These are phyloP conservation scores for Anguilla anguilla DNA, from an alignment of 2,797 vertebrate genomes.

Conservation along the genomic window DNA sequence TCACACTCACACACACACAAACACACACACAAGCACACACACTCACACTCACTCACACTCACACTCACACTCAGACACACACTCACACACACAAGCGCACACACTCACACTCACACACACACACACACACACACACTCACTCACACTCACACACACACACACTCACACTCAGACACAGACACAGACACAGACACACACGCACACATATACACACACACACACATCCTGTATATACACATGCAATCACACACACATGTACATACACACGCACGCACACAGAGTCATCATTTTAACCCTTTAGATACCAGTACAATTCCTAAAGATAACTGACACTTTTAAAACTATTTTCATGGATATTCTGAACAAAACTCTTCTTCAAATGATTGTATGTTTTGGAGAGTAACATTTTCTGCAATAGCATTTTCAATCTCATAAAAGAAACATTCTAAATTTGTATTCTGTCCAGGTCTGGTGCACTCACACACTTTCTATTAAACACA, in stretches of 20 bases:
- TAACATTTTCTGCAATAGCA: not conserved
- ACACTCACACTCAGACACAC: not conserved
- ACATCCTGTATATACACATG: no score
- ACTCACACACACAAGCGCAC: not conserved
- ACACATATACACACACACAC: constrained; percentile 9
- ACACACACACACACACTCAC: not conserved
- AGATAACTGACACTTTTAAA: no score
- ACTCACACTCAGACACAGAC: not conserved
- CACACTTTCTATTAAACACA: not conserved
- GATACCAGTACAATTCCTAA: no score
- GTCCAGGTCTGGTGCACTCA: constrained; percentile 6
- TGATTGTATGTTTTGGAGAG: not conserved
- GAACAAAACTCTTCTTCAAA: no score
- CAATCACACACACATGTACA: constrained; percentile 15
- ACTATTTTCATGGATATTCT: no score
- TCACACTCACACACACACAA: not conserved
- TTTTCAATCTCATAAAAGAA: not conserved
- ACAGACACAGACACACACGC: constrained; percentile 26
- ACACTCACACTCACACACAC: not conserved
- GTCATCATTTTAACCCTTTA: not conserved
- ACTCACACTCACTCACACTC: not conserved
- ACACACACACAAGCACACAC: not conserved
- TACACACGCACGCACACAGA: constrained; percentile 25
- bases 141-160: not conserved
- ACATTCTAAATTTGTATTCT: constrained; percentile 41